Evolutionary conservation across 2,797 vertebrate species (phyloP), one percentile per base, ranked within the genome.

Genomic region (Epinephelus malabaricus): DNA sequence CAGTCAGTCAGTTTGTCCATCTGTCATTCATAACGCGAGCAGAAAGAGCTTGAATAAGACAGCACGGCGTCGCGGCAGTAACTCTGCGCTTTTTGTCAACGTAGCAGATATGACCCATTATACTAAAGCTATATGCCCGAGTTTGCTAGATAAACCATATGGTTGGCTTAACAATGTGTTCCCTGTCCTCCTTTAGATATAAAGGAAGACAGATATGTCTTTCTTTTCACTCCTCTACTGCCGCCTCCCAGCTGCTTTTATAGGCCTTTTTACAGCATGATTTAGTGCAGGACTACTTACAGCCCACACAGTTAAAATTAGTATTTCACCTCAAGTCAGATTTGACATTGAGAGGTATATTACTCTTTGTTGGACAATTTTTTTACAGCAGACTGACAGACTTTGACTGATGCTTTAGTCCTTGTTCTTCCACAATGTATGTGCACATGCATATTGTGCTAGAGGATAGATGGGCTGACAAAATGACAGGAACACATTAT

Each of bases 121-220:
- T 86, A 67, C 75, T 69, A 50, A 80, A 65, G 79, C 88, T 82
- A 61, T 83, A 78, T 12, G 53, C 83, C 60, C 63, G 63, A 73
- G 76, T 87, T 86, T 91, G 77, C 68, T 23, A 84, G 86, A 93
- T 92, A 89, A 92, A 93, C 86, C 87, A 86, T 84, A 86, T 81
- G 83, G 76, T 51, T 71, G 82, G 77, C 79, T 89, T 88, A 87
- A 92, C 86, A 90, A 86, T 82, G 78, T 81, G 79, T 85, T 81
- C 73, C 78, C 75, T 89, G 78, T 90, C 86, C 76, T 87, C 84
- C 74, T 86, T 81, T 83, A 68, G 82, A 86, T 86, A 86, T 89
- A 85, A 90, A 87, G 61, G 70, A 81, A 87, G 86, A 91, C 85
- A 84, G 87, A 88, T 86, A 85, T 65, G 81, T 88, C 79, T 85